Conservation (phyloP, 2,113 vertebrate species). For the Tetrax tetrax region DNA sequence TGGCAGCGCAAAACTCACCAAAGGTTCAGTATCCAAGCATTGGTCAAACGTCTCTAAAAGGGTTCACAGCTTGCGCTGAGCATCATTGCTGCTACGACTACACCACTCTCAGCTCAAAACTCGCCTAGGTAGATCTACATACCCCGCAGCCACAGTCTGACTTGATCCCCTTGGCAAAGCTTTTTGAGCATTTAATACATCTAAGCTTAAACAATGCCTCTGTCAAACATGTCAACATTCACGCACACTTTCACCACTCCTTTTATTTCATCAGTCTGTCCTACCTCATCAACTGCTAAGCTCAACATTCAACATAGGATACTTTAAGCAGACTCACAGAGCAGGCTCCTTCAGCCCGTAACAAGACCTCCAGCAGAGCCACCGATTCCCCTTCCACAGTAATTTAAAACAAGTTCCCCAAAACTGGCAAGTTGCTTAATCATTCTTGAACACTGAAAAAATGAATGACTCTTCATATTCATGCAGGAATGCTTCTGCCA, state of each 20-base stretch:
- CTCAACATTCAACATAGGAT: not conserved
- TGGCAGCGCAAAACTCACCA: not conserved
- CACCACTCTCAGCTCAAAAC: not conserved
- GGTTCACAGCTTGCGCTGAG: not conserved
- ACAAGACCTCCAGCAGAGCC: not conserved
- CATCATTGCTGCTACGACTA: not conserved
- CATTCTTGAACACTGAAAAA: not conserved
- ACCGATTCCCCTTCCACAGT: not conserved
- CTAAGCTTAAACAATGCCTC: not conserved
- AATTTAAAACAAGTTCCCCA: not conserved
- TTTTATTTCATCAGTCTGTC: not conserved
- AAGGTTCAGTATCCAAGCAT: not conserved
- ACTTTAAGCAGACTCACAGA: not conserved
- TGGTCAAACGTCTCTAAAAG: not conserved
- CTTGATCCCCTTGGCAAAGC: not conserved
- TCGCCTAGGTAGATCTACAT: not conserved
- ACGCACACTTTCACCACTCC: not conserved
- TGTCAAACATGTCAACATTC: not conserved
- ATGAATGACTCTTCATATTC: not conserved
- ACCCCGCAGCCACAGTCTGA: not conserved
- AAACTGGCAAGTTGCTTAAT: not conserved
- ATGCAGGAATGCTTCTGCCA: not conserved
- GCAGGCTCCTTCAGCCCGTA: not conserved
- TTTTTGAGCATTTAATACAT: not conserved
- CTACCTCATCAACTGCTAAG: not conserved